A percentile compares a stretch with the other conserved stretches of the same genome.
These are phyloP conservation scores for Muntiacus muntjak DNA, from an alignment of 2,113 vertebrate species.

Conservation along the genomic window DNA sequence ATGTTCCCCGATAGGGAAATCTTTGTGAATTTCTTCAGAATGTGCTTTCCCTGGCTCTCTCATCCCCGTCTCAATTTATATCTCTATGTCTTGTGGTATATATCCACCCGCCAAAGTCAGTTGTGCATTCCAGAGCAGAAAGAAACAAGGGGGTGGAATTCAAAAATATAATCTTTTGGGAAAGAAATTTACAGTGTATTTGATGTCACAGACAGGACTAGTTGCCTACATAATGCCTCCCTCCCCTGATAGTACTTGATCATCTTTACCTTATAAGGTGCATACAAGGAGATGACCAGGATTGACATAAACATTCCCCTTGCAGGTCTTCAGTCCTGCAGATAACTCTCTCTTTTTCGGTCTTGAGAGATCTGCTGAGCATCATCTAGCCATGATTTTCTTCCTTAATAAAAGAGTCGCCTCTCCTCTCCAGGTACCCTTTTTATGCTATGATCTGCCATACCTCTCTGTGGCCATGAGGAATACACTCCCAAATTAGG, in stretches of 20 bases:
- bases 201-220: neutral
- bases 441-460: neutral
- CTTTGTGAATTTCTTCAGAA: neutral
- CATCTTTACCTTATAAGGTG: neutral
- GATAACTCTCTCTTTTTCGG: neutral
- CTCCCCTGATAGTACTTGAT: no score
- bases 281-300: fast-evolving
- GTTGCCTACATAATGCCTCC: neutral
- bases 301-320: fast-evolving
- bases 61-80: neutral
- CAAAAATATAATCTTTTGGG: neutral
- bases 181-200: neutral
- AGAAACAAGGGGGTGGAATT: neutral
- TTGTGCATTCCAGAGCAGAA: neutral
- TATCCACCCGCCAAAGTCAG: neutral
- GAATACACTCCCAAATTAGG: neutral
- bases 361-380: neutral
- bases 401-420: neutral
- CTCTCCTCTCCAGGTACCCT: fast-evolving
- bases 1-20: neutral
- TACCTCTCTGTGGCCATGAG: neutral
- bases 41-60: neutral
- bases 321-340: neutral
- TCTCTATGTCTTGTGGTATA: neutral
- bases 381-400: neutral